Evolutionary conservation across 2,113 vertebrate genomes (phyloP), one percentile per base, ranked within the genome.

Genomic region (Rhynchomys soricoides): DNA sequence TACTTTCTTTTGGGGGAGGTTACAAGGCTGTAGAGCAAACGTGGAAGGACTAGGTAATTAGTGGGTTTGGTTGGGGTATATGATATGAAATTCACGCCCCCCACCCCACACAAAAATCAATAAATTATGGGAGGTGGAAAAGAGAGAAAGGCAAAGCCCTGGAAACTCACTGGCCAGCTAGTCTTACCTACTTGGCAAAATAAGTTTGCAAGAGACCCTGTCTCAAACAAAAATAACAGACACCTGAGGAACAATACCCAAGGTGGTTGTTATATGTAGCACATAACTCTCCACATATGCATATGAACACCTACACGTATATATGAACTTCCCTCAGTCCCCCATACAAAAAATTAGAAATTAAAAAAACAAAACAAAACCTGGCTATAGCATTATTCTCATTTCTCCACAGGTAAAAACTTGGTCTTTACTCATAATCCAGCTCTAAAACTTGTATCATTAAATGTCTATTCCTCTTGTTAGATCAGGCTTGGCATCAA

Each of bases 361-460:
- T 74, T 82, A 92, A 75, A 96, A 96, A 93, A 40, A 45, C 1
- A 17, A 62, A 85, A 19, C n/a, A 59, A 96, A 96, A 93, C 45
- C 40, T 50, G 52, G 82, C 43, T 57, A 59, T 7, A 73, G 82
- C 29, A 70, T 85, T 95, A 88, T 91, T 94, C 62, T 95, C 29
- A 79, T 96, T 88, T 95, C 57, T 94, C 64, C 66, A 83, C 66
- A 93, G 12, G 64, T 71, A 83, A 96, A 89, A 86, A 74, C 4
- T 57, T 93, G 78, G 68, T 90, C 68, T 50, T 94, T 86, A 92
- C 90, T 43, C 55, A 93, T 7, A 93, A 55, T 77, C 40, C 52
- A 82, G 45, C 40, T 92, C 48, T 90, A 92, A 90, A 95, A 83
- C 37, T 59, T 62, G 31, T 92, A 64, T 71, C 50, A 43, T 78